Evolutionary conservation across 2,797 vertebrate genomes (phyloP).

Genomic region (Arremon brunneinucha): DNA sequence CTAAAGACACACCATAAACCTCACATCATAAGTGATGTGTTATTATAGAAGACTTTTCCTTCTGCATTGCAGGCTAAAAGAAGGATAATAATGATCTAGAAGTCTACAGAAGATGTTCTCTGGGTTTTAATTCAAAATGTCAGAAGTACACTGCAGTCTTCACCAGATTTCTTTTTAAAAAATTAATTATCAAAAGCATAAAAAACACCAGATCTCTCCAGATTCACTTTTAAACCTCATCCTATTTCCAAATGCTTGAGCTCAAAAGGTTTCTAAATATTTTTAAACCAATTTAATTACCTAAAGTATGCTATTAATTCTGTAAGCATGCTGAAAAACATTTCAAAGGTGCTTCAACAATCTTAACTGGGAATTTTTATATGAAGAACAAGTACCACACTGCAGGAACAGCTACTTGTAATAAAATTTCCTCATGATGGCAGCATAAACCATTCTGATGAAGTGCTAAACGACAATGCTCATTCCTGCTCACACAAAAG

Average conservation of each 20-base stretch:
- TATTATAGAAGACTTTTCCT: not conserved
- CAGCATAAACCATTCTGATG: conserved; percentile 58
- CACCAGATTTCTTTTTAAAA: not conserved
- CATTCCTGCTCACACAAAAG: not conserved
- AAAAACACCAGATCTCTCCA: not conserved
- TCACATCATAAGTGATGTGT: not conserved
- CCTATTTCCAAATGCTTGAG: not conserved
- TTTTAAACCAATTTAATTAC: not conserved
- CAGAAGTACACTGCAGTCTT: not conserved
- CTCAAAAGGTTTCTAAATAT: not conserved
- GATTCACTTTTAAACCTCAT: not conserved
- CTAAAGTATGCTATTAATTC: not conserved
- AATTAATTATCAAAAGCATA: not conserved
- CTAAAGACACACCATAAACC: not conserved
- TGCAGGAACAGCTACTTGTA: not conserved
- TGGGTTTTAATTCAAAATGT: not conserved
- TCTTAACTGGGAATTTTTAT: not conserved
- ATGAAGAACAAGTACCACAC: not conserved
- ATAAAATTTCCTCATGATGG: conserved; percentile 60
- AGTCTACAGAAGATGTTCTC: not conserved
- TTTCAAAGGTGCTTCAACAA: not conserved
- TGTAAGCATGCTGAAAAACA: not conserved
- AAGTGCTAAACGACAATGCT: not conserved
- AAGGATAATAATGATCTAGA: not conserved
- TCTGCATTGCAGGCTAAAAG: not conserved